Evolutionary conservation across 2,797 vertebrate species (phyloP).

Genomic region (Acrossocheilus fasciatus): DNA sequence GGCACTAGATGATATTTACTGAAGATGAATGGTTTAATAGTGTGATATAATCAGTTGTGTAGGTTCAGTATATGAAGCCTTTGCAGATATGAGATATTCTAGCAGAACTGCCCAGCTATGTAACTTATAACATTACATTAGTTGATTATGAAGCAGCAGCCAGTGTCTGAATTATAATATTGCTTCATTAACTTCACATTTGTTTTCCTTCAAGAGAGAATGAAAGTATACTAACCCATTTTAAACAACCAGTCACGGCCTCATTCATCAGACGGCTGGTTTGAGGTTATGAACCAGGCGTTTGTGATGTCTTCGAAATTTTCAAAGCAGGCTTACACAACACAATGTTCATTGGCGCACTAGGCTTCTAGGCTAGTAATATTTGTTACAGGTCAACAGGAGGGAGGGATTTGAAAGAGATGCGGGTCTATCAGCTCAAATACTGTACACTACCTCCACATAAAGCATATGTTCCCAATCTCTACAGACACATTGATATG

Average conservation of each 20-base stretch:
- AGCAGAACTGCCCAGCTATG: neutral
- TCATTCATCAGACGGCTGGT: conserved; percentile 7
- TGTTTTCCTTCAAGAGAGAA: conserved; percentile 8
- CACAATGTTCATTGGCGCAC: neutral
- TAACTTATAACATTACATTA: conserved; percentile 3
- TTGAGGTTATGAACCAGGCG: neutral
- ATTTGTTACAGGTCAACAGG: conserved; percentile 1
- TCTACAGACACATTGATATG: conserved; percentile 32
- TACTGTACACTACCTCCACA: conserved; percentile 3
- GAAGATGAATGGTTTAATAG: neutral
- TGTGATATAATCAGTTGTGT: neutral
- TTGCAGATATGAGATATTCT: neutral
- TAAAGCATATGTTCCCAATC: conserved; percentile 35
- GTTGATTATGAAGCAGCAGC: neutral
- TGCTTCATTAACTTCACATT: conserved; percentile 36
- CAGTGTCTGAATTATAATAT: conserved; percentile 15
- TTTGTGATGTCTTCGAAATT: neutral
- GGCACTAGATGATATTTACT: neutral
- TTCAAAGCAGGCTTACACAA: neutral
- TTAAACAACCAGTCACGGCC: neutral
- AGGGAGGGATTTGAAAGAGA: neutral
- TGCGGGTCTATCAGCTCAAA: neutral
- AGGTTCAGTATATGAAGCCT: conserved; percentile 1
- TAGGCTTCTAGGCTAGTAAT: neutral
- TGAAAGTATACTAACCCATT: neutral